Base-by-base conservation (phyloP, 1,140 invertebrate genomes). In the Pseudomyrmex concolor region DNA sequence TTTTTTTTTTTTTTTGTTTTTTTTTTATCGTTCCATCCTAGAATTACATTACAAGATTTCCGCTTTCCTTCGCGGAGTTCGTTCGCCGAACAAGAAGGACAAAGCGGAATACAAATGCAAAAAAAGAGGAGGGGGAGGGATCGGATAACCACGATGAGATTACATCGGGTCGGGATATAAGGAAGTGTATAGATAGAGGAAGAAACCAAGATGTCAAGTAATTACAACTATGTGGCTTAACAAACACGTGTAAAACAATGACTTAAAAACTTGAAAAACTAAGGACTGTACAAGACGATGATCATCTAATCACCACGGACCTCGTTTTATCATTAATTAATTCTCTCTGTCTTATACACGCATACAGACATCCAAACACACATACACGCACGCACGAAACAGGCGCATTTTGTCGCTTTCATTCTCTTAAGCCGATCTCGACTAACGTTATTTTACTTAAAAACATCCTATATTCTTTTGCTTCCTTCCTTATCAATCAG, bases 201-300 rank as follows among this genome's bases (percentile, higher is more conserved):
- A 68, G 73, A 70, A 68, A 76, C 15, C 54, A 72, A 55, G 48
- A 73, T 54, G 45, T 43, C n/a, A 67, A 64, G 60, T 81, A 72
- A 67, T 91, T 91, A 88, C 87, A 90, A 63, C 87, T 91, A 92
- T 87, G 80, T 91, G 85, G 84, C 90, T 89, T 92, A 93, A 93
- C 92, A 93, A 93, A 80, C 76, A 50, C 54, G 76, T 91, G 88
- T 92, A 92, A 93, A 93, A 93, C 92, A 93, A 93, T 93, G 91
- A 92, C 91, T 92, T 92, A 92, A 93, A 89, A 91, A 90, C 91
- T 91, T 91, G 89, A 83, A 89, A 92, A 92, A 50, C 90, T 92
- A 93, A 91, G 88, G 90, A 92, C 92, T 92, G 92, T 92, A 93
- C 91, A 93, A 92, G 90, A 92, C 90, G 90, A 71, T 89, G 89